Evolutionary conservation across 2,113 vertebrate species (phyloP).

Genomic region (Macquaria ambigua): DNA sequence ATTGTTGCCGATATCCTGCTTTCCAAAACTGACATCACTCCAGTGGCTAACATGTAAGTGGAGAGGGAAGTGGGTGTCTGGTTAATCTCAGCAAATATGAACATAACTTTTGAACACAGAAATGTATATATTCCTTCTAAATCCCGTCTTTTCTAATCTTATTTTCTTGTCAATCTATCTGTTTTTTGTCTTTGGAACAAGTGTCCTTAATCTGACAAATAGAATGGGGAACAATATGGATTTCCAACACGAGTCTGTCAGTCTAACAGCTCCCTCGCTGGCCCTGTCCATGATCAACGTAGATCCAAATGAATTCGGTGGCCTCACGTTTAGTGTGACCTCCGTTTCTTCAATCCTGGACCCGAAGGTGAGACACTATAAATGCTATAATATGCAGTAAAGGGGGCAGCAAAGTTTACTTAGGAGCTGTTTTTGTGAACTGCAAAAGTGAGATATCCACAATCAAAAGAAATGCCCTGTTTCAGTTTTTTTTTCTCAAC

Average conservation of each 20-base stretch:
- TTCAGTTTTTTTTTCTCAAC: neutral
- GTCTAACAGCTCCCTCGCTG: conserved; percentile 77
- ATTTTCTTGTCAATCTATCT: neutral
- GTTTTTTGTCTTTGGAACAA: conserved; percentile 61
- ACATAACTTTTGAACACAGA: neutral
- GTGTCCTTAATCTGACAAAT: conserved; percentile 87
- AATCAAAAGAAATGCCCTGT: neutral
- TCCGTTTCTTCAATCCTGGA: conserved; percentile 65
- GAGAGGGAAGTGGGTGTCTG: neutral
- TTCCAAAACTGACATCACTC: conserved; percentile 68
- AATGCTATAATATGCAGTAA: neutral
- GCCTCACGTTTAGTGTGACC: conserved; percentile 86
- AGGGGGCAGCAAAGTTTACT: neutral
- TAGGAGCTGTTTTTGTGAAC: neutral
- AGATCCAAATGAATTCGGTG: conserved; percentile 80
- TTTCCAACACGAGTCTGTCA: conserved; percentile 77
- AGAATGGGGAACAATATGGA: conserved; percentile 85
- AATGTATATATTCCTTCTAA: neutral
- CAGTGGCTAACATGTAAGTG: conserved; percentile 74
- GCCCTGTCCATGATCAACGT: conserved; percentile 84
- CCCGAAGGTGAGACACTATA: conserved; percentile 83
- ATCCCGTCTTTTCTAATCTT: neutral
- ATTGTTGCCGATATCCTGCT: conserved; percentile 76
- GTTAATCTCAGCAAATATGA: neutral
- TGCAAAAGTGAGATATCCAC: neutral